Base-by-base conservation (phyloP, 2,888 invertebrate genomes). In the Trissolcus japonicus region DNA sequence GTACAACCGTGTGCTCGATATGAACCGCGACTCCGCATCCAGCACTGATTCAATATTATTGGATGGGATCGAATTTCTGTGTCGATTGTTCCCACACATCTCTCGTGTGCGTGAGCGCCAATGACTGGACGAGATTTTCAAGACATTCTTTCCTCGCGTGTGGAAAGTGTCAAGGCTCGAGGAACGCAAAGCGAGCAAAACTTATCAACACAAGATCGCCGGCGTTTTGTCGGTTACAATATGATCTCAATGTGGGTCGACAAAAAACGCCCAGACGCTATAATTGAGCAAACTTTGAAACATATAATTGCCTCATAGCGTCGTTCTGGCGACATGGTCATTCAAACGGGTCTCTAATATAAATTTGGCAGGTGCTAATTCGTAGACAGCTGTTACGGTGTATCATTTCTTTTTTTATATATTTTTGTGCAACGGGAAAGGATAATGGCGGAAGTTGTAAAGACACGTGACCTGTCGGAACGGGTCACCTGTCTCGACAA, bases 291-390 rank as follows among this genome's bases (percentile, higher is more conserved):
- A 65, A 73, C 73, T 60, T 73, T 54, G 54, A 55, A 73, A 66
- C 73, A 60, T 73, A 72, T 72, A 72, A 72, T 63, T 72, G 48
- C 72, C 40, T 65, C 59, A 72, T 65, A 72, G 72, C 72, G 72
- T 14, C 54, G 40, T 17, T 16, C 21, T 41, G 48, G 29, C 43
- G 7, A 3, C 14, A 17, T 9, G 51, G 48, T 35, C 35, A 50
- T 3, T 57, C 41, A 17, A 51, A 57, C 25, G 54, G 54, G 53
- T 13, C 46, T 46, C 16, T 46, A 6, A 9, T 46, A 46, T 46
- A 46, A 6, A 4, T 46, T 46, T 46, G 46, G 9, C 35, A 35
- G 35, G 9, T 35, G 9, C 1, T 16, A 16, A 14, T 16, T 46
- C 46, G 1, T 6, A 6, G 6, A 16, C 16, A n/a, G 46, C 46